Percentiles rank a stretch among this genome's conserved stretches.
These are phyloP conservation scores for Epizoanthus ramosus DNA, from an alignment of 92 coral and sea anemone species.

Conservation along the genomic window DNA sequence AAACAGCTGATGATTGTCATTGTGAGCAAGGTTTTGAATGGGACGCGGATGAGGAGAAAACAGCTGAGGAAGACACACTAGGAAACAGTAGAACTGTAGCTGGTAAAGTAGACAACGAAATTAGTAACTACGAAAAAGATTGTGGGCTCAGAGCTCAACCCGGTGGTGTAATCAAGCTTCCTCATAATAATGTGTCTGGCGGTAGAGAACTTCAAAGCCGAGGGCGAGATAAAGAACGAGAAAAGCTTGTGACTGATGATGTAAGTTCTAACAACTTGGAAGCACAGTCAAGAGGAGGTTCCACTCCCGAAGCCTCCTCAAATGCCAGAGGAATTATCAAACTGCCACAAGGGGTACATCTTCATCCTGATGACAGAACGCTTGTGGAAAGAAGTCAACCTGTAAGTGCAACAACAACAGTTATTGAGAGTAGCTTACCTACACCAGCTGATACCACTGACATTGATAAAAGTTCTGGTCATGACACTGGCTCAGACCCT, in stretches of 20 bases:
- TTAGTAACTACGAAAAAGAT: neutral
- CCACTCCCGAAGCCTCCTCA: neutral
- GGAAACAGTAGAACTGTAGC: neutral
- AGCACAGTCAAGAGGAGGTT: constrained; percentile 2
- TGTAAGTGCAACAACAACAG: neutral
- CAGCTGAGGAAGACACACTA: neutral
- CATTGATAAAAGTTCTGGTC: neutral
- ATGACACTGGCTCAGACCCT: neutral
- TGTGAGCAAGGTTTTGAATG: constrained; percentile 37
- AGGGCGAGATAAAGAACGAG: neutral
- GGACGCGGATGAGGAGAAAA: constrained; percentile 29
- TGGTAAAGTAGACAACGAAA: neutral
- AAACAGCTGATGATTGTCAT: constrained; percentile 26
- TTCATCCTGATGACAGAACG: constrained; percentile 9
- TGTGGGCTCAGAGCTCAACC: neutral
- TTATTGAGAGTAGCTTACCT: neutral
- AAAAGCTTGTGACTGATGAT: neutral
- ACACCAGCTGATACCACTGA: constrained; percentile 8
- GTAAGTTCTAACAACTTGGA: neutral
- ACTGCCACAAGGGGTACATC: constrained; percentile 70
- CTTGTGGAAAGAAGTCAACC: constrained; percentile 14
- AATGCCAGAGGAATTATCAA: constrained; percentile 74
- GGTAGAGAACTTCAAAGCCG: neutral
- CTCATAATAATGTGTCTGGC: neutral
- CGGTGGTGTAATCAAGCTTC: neutral